Evolutionary conservation across 2,888 invertebrate genomes (phyloP).

Genomic region (Hetaerina titia): DNA sequence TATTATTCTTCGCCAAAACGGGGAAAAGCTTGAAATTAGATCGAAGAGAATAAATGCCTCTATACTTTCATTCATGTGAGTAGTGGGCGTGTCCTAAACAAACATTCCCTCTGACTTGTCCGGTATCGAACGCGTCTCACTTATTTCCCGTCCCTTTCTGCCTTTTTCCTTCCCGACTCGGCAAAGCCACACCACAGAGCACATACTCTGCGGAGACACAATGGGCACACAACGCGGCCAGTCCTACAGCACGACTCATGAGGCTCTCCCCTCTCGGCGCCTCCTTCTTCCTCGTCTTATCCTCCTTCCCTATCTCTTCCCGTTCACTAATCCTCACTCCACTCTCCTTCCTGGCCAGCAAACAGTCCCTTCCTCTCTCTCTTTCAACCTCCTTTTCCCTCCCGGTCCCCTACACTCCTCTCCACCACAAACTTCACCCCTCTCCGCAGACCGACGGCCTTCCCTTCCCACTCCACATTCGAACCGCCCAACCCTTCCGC

Average conservation of each 20-base stretch:
- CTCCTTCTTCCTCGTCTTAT: constrained; percentile 7
- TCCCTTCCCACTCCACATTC: background rate
- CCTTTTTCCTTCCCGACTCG: too few species aligned
- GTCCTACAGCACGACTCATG: background rate
- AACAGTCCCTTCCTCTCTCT: background rate
- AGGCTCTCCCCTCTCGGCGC: background rate
- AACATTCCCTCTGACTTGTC: too few species aligned
- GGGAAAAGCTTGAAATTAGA: too few species aligned
- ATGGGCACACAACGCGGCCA: background rate
- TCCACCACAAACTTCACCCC: background rate
- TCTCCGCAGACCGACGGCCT: background rate
- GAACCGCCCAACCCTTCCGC: background rate
- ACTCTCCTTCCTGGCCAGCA: background rate
- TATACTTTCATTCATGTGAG: too few species aligned
- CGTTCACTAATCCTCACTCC: constrained; percentile 25
- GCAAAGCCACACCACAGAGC: too few species aligned
- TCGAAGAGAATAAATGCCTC: too few species aligned
- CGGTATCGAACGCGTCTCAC: too few species aligned
- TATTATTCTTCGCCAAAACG: too few species aligned
- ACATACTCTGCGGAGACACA: too few species aligned
- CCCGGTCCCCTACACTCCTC: too few species aligned
- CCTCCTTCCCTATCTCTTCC: constrained; percentile 34
- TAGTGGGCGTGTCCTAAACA: too few species aligned
- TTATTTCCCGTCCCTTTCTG: too few species aligned
- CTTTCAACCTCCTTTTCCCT: background rate